Evolutionary conservation across 2,888 invertebrate species (phyloP), one percentile per base, ranked within the genome.

Genomic region (Stenurella melanura): DNA sequence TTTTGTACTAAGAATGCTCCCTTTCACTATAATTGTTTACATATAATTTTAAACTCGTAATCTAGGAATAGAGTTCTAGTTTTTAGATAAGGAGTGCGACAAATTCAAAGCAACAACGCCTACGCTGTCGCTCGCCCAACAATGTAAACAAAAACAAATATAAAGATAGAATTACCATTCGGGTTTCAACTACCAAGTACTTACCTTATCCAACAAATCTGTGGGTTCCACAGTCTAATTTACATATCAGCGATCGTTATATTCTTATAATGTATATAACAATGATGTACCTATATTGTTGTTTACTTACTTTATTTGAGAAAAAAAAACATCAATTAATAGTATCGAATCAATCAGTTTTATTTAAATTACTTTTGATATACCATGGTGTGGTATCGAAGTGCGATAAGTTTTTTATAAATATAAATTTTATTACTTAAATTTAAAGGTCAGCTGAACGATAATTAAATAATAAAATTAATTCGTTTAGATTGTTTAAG

Each of bases 71-170:
- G 26, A 11, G 60, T 71, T 60, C 4, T 61, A 21, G 50, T 73
- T 66, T 56, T 57, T 61, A 54, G 67, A 67, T 67, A 54, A 67
- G 67, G 15, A 64, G 38, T 17, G 18, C 58, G 57, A 57, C 38
- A 34, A 34, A 34, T 34, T 26, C 19, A 26, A 4, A 26, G 9
- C 30, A 17, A 5, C 30, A 17, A 5, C 70, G 42, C 70, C 60
- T 21, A 18, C 56, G 15, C 58, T 58, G 10, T 42, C 15, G 18
- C 42, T 60, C 60, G 56, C 7, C 9, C 34, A 17, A 19, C 15
- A 42, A 60, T 18, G 70, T 60, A 70, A 70, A 70, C 70, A 70
- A 64, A 70, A 70, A 70, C 70, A 70, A 64, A 70, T 70, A 69
- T 70, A 26, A 34, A 21, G 60, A 70, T 18, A 7, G 17, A 34